Conservation (phyloP, 2,888 invertebrate genomes). For the Mimas tiliae region DNA sequence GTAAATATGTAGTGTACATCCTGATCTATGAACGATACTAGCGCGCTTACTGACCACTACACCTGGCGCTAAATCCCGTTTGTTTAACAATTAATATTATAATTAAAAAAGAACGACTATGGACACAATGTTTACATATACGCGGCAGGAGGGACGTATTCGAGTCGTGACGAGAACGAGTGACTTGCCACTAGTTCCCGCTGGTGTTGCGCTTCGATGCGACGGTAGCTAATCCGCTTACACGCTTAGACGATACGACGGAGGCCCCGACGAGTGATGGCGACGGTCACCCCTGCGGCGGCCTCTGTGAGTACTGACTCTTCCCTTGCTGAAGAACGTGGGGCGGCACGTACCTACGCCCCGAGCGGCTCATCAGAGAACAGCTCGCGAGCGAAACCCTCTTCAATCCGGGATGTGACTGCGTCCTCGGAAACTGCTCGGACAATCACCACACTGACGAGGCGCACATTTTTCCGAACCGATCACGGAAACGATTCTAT, state of each 20-base stretch:
- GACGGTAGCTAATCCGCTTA: constrained; percentile 13
- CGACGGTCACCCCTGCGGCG: constrained; percentile 5
- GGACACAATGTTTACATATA: constrained; percentile 1
- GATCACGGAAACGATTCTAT: background rate
- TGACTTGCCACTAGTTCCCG: background rate
- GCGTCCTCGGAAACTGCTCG: constrained; percentile 5
- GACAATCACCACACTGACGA: background rate
- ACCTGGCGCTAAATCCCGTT: too few relatives aligned
- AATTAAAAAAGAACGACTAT: too few relatives aligned
- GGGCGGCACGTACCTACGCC: constrained; percentile 33
- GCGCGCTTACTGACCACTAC: too few relatives aligned
- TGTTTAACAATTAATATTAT: too few relatives aligned
- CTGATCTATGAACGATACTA: too few relatives aligned
- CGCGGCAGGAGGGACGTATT: background rate
- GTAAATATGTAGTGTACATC: too few relatives aligned
- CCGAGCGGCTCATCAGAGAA: constrained; percentile 30
- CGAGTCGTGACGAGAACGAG: background rate
- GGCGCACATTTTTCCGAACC: constrained; percentile 1
- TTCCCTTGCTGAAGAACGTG: background rate
- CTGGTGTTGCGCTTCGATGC: background rate
- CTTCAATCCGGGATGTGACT: constrained; percentile 2
- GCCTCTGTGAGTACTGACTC: background rate
- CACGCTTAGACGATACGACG: constrained; percentile 7
- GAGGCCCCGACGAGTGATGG: background rate
- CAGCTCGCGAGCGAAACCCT: background rate